phyloP scores from a whole-genome alignment of 2,797 vertebrate species.

The Malurus leucopterus region DNA sequence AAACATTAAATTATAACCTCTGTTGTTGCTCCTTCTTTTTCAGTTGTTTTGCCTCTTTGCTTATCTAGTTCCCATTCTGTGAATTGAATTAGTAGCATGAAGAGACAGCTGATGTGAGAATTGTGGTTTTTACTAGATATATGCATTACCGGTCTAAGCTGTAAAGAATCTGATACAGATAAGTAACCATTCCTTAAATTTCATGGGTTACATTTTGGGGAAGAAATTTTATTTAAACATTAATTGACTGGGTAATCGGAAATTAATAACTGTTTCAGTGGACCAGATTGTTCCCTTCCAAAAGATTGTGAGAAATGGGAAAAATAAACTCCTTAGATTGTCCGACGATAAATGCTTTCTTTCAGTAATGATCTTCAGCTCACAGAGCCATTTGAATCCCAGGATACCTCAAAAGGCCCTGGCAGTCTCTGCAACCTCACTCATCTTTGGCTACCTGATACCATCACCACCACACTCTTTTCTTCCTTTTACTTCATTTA shows the following conservation, averaged over 20 bases:
- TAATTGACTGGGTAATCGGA: background rate
- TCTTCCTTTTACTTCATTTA: background rate
- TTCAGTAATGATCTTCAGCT: background rate
- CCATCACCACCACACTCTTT: rapidly evolving
- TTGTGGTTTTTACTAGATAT: background rate
- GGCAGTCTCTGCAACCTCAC: background rate
- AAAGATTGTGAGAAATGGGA: background rate
- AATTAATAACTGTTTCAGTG: background rate
- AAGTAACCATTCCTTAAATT: background rate
- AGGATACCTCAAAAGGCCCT: background rate
- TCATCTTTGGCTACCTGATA: background rate
- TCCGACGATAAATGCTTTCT: background rate
- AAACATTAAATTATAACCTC: background rate
- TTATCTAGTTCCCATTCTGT: background rate
- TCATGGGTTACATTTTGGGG: background rate
- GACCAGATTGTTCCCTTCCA: background rate
- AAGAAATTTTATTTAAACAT: background rate
- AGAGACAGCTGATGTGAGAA: background rate
- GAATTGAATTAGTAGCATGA: background rate
- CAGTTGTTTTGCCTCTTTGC: background rate
- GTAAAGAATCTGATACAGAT: background rate
- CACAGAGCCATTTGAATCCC: background rate
- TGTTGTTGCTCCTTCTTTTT: background rate
- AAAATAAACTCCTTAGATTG: no score
- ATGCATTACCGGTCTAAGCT: background rate